These are phyloP conservation scores for Halichondria panicea DNA, from an alignment of 37 sponge, comb jelly and placozoan species.

Conservation along the genomic window DNA sequence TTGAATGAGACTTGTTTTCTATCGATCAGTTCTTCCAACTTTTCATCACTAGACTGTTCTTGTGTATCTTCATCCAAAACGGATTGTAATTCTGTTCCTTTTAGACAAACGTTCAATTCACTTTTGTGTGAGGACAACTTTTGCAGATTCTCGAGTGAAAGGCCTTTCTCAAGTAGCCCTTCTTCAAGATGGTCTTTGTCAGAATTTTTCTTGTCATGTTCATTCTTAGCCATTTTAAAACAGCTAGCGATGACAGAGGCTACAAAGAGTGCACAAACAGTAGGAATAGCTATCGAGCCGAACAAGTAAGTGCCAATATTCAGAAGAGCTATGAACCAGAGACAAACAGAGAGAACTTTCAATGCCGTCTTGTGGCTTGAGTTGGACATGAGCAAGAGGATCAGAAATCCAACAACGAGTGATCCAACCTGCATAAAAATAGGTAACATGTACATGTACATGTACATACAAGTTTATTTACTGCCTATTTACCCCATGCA, in stretches of 20 bases:
- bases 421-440: slow-evolving; percentile 5
- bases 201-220: no score
- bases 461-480: neutral
- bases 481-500: no score
- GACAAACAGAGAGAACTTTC: slow-evolving; percentile 1
- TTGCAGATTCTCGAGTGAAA: no score
- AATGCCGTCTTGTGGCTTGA: neutral
- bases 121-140: no score
- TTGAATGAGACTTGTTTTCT: no score
- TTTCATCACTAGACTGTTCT: no score
- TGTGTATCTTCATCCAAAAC: no score
- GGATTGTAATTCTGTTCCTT: no score
- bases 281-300: slow-evolving; percentile 22
- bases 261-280: slow-evolving; percentile 10
- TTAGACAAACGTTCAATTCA: no score
- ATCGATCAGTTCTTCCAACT: no score
- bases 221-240: neutral
- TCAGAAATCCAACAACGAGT: slow-evolving; percentile 1
- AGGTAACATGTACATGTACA: slow-evolving; percentile 4
- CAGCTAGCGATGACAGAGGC: neutral
- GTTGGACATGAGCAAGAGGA: neutral
- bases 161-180: no score
- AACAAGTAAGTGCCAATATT: slow-evolving; percentile 5
- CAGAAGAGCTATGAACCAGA: slow-evolving; percentile 41
- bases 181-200: no score